Evolutionary conservation across 1,140 invertebrate genomes (phyloP).

Genomic region (Magallana angulata): DNA sequence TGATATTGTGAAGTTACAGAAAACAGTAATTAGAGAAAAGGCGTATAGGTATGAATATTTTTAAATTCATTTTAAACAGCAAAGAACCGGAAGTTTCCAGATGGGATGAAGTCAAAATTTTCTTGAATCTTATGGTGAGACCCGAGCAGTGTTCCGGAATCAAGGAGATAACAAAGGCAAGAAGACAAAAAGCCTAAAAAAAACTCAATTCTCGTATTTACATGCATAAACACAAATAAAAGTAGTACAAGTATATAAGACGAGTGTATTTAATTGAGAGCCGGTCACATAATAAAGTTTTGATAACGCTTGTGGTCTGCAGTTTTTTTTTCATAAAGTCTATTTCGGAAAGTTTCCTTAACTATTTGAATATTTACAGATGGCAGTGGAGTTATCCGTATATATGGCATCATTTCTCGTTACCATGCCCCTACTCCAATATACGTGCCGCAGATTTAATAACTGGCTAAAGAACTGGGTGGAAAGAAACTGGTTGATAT

Average conservation of each 20-base stretch:
- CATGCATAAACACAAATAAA: too few species aligned
- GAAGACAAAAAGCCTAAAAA: not conserved
- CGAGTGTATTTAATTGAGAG: too few species aligned
- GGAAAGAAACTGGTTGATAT: not conserved
- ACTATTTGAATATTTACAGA: not conserved
- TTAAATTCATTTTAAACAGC: not conserved
- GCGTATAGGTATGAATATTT: not conserved
- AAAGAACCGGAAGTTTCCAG: not conserved
- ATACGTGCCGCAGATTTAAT: not conserved
- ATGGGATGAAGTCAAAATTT: not conserved
- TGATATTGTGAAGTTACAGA: too few species aligned
- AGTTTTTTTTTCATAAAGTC: too few species aligned
- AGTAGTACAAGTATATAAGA: too few species aligned
- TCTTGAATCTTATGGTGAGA: not conserved
- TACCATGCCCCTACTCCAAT: not conserved
- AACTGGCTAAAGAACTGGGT: not conserved
- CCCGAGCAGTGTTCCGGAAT: not conserved
- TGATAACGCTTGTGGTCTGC: too few species aligned
- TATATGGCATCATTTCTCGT: not conserved
- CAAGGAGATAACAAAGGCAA: not conserved
- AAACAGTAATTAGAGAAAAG: too few species aligned
- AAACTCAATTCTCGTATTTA: too few species aligned
- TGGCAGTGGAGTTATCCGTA: not conserved
- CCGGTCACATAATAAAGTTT: too few species aligned
- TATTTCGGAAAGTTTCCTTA: too few species aligned